Conservation (phyloP, 2,888 invertebrate genomes). For the Mantis religiosa region DNA sequence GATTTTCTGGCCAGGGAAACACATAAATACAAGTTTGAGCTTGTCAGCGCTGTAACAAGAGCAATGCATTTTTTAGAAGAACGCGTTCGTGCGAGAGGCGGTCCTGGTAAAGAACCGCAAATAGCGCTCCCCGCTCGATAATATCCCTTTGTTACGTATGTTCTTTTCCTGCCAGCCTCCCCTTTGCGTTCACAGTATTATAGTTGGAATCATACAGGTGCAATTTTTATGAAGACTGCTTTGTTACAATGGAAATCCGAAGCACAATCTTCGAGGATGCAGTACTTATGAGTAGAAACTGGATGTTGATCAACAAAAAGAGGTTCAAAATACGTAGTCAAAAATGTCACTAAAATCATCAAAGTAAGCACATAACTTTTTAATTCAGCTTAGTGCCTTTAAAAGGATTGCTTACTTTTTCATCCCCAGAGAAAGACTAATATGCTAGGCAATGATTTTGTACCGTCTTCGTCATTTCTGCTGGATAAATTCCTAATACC, state of each 20-base stretch:
- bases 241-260: background rate
- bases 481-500: too few species aligned
- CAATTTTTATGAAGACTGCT: background rate
- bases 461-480: too few species aligned
- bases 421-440: too few species aligned
- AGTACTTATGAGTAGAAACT: too few species aligned
- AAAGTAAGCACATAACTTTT: too few species aligned
- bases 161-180: background rate
- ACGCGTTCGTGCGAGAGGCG: background rate
- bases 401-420: too few species aligned
- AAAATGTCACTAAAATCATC: too few species aligned
- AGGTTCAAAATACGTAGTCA: too few species aligned
- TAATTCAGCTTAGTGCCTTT: too few species aligned
- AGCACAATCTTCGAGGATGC: too few species aligned
- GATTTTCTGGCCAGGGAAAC: background rate
- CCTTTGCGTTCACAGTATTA: background rate
- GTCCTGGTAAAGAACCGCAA: background rate
- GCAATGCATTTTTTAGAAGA: background rate
- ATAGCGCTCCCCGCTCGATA: background rate
- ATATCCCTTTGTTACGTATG: background rate
- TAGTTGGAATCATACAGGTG: background rate
- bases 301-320: too few species aligned
- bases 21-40: background rate
- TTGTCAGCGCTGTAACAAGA: background rate
- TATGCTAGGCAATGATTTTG: too few species aligned